phyloP scores from a whole-genome alignment of 1,140 invertebrate genomes.

The Tetragonula clypearis region DNA sequence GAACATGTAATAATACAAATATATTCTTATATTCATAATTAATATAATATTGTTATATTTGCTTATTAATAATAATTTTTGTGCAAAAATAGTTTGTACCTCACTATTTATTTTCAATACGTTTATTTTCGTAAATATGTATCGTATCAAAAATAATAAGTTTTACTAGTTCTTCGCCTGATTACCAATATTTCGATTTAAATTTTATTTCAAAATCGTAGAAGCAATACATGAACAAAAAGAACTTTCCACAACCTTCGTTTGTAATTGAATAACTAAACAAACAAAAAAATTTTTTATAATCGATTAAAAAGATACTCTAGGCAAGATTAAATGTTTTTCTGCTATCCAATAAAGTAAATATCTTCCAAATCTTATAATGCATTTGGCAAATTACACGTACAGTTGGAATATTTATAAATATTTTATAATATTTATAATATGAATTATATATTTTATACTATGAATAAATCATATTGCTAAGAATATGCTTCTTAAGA shows the following conservation, averaged over 20 bases:
- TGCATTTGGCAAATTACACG: slow-evolving; percentile 2
- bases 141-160: background rate
- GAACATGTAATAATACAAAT: slow-evolving; percentile 11
- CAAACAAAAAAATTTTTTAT: background rate
- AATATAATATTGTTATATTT: background rate
- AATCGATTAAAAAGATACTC: background rate
- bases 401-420: slow-evolving; percentile 37
- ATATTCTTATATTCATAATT: background rate
- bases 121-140: no score
- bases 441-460: no score
- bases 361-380: slow-evolving; percentile 5
- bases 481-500: slow-evolving; percentile 29
- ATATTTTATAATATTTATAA: background rate
- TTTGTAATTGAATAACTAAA: background rate
- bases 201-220: background rate
- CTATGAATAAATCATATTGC: slow-evolving; percentile 11
- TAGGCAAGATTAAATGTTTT: background rate
- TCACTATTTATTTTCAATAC: background rate
- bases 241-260: background rate
- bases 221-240: background rate
- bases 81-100: slow-evolving; percentile 12
- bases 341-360: background rate
- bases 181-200: background rate
- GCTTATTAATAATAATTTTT: slow-evolving; percentile 8
- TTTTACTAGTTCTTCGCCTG: background rate